Evolutionary conservation across 2,797 vertebrate genomes (phyloP), one percentile per base, ranked within the genome.

Genomic region (Sardinella longiceps): DNA sequence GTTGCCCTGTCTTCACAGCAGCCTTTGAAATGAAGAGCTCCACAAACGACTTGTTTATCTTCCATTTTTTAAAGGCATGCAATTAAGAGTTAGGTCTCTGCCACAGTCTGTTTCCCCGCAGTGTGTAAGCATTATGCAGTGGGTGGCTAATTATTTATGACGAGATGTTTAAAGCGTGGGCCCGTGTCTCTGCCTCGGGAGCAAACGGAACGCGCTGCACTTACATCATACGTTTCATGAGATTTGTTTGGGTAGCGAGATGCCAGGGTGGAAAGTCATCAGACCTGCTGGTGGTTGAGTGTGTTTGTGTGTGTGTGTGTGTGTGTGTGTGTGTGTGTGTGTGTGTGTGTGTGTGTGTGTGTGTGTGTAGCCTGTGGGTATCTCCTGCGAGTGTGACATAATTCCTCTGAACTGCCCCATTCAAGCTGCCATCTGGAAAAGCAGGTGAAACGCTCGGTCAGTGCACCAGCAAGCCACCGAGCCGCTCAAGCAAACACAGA

Each of bases 61-160:
- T 74, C 66, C 66, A 37, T 74, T 74, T 74, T 33, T 74, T 20
- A 74, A 74, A 74, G 30, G 14, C 30, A 7, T 37, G 66, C 66
- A 74, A 74, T 74, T 74, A 74, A 74, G 30, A 74, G 30, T 74
- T 37, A 74, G 30, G 37, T 74, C 28, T 30, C 3, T 70, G 66
- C 66, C 66, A 37, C 66, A 37, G 66, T 15, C 66, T 37, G 33
- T 37, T 74, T 33, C 66, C 66, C 66, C 15, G 66, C 66, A 37
- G 66, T 74, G 12, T 37, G 66, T 74, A 39, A 74, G 66, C 66
- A 37, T 74, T 37, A 39, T 74, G 66, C 15, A 37, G 66, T 37
- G 66, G 66, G 66, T 74, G 66, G 66, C 30, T 74, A 74, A 74
- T 74, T 74, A 74, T 74, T 74, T 74, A 74, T 74, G 66, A 74